Percentiles rank a stretch among this genome's conserved stretches.
These are phyloP conservation scores for Spheniscus mendiculus DNA, from an alignment of 2,113 vertebrate genomes.

Conservation along the genomic window DNA sequence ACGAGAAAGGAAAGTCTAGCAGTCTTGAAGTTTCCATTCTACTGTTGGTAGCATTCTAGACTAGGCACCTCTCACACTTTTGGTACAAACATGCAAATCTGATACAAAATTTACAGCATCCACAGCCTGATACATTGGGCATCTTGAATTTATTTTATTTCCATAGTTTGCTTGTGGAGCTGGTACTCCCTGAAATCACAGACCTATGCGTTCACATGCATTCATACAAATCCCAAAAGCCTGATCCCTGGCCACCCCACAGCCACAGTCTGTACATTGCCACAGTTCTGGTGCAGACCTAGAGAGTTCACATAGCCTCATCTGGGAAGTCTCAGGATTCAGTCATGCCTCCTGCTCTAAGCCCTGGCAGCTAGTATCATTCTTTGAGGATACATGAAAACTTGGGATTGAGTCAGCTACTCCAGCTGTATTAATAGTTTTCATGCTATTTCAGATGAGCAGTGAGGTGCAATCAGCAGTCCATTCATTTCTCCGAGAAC, in stretches of 20 bases:
- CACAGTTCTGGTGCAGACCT: background rate
- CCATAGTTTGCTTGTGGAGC: background rate
- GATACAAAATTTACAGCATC: background rate
- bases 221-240: background rate
- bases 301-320: background rate
- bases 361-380: background rate
- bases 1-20: background rate
- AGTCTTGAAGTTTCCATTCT: background rate
- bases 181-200: background rate
- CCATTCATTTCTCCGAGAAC: background rate
- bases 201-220: fast-evolving
- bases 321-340: background rate
- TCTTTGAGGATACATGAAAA: background rate
- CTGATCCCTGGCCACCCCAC: background rate
- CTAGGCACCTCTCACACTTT: background rate
- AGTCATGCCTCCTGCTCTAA: background rate
- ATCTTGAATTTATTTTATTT: background rate
- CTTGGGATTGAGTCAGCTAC: background rate
- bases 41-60: background rate
- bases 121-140: background rate
- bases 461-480: background rate
- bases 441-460: background rate
- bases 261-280: background rate
- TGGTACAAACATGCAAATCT: background rate
- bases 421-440: background rate